A percentile compares a stretch with the other conserved stretches of the same genome.
These are phyloP conservation scores for Danio aesculapii DNA, from an alignment of 2,797 vertebrate genomes.

Conservation along the genomic window DNA sequence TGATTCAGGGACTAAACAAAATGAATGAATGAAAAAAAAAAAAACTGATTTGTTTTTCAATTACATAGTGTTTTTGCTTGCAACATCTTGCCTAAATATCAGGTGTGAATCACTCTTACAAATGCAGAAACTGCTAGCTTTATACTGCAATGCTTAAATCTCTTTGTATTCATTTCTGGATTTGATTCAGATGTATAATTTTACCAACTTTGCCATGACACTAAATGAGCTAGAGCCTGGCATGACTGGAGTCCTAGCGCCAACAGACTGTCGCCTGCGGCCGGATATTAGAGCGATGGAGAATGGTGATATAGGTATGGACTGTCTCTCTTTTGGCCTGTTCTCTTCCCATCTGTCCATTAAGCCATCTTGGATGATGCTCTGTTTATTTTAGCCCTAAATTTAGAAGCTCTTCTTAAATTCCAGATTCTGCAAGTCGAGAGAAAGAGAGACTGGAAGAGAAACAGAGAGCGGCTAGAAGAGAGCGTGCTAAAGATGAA, in stretches of 20 bases:
- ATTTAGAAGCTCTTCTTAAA: conserved; percentile 16
- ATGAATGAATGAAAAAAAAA: no score
- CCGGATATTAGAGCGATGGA: conserved; percentile 96
- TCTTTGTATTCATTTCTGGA: neutral
- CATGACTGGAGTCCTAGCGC: conserved; percentile 84
- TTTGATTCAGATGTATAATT: conserved; percentile 93
- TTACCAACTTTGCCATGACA: conserved; percentile 93
- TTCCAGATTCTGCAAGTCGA: conserved; percentile 86
- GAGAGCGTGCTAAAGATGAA: conserved; percentile 86
- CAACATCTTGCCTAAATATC: neutral
- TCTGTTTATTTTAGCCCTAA: neutral
- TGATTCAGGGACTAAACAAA: no score
- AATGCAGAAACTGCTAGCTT: neutral
- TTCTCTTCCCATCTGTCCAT: neutral
- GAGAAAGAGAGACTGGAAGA: conserved; percentile 96
- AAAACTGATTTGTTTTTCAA: no score
- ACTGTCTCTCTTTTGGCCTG: neutral
- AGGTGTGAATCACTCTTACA: neutral
- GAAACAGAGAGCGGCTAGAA: conserved; percentile 90
- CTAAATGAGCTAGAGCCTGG: conserved; percentile 91
- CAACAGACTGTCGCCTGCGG: conserved; percentile 93
- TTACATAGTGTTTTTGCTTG: no score
- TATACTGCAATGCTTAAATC: neutral
- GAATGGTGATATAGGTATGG: conserved; percentile 89
- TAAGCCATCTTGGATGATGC: neutral